These are phyloP conservation scores for Pseudorectes ferrugineus DNA, from an alignment of 2,113 vertebrate species.

Conservation along the genomic window DNA sequence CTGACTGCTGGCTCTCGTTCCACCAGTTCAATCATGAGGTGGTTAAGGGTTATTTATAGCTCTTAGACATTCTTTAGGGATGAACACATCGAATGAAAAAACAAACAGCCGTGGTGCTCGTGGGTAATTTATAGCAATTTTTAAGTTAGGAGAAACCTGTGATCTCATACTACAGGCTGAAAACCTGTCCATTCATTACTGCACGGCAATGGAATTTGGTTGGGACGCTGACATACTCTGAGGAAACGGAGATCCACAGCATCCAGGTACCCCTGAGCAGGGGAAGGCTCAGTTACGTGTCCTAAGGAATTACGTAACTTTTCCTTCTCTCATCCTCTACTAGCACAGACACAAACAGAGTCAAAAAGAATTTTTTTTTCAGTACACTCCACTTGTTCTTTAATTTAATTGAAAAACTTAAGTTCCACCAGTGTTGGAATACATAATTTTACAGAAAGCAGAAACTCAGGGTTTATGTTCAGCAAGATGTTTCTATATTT, in stretches of 20 bases:
- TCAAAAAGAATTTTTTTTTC: neutral
- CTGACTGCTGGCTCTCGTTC: constrained; percentile 1
- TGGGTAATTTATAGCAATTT: constrained; percentile 47
- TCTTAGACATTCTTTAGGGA: constrained; percentile 49
- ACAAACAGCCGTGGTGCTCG: neutral
- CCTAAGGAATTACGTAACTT: neutral
- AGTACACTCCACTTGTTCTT: neutral
- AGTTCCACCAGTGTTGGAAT: neutral
- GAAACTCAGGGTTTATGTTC: neutral
- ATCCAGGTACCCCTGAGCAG: neutral
- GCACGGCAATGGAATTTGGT: constrained; percentile 13
- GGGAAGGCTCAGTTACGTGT: neutral
- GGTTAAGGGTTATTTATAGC: constrained; percentile 54
- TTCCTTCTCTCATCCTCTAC: neutral
- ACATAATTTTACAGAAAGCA: neutral
- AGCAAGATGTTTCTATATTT: neutral
- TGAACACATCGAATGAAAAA: constrained; percentile 35
- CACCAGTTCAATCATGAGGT: constrained; percentile 18
- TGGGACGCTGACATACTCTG: neutral
- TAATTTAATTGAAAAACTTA: neutral
- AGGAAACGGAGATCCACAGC: neutral
- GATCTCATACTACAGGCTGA: constrained; percentile 40
- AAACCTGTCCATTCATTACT: constrained; percentile 38
- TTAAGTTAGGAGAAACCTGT: constrained; percentile 36
- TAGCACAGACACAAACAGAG: neutral